Evolutionary conservation across 2,888 invertebrate species (phyloP).

Genomic region (Troides helena): DNA sequence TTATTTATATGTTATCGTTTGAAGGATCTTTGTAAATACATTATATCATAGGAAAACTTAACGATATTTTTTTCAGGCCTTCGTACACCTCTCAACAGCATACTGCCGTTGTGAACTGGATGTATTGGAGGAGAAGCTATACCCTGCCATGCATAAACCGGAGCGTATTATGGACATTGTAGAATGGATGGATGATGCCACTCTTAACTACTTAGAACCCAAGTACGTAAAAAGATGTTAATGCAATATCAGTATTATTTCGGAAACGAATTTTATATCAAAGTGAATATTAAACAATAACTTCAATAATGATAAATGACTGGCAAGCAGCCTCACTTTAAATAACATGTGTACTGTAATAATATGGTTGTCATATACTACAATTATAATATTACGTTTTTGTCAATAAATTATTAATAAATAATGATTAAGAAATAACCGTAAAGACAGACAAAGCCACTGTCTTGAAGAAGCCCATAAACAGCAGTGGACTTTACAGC

Average conservation of each 20-base stretch:
- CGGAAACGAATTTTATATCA: neutral
- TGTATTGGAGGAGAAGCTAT: constrained; percentile 89
- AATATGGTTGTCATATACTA: too few species aligned
- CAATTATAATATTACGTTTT: too few species aligned
- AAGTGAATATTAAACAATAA: too few species aligned
- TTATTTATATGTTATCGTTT: too few species aligned
- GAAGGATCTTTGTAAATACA: too few species aligned
- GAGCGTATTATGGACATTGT: constrained; percentile 83
- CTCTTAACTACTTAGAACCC: constrained; percentile 83
- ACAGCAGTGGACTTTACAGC: neutral
- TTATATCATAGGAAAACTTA: too few species aligned
- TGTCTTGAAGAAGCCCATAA: neutral
- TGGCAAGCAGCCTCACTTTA: too few species aligned
- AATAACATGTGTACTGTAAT: too few species aligned
- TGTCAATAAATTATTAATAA: too few species aligned
- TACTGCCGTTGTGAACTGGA: constrained; percentile 94
- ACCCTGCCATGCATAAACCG: constrained; percentile 83
- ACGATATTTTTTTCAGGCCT: constrained; percentile 64
- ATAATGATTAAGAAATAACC: too few species aligned
- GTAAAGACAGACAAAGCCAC: too few species aligned
- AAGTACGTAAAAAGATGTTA: constrained; percentile 67
- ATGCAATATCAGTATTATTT: neutral
- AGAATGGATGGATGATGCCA: constrained; percentile 84
- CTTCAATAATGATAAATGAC: too few species aligned
- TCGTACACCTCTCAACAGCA: constrained; percentile 95